These are phyloP conservation scores for Orthosia gothica DNA, from an alignment of 2,888 invertebrate species.

Conservation along the genomic window DNA sequence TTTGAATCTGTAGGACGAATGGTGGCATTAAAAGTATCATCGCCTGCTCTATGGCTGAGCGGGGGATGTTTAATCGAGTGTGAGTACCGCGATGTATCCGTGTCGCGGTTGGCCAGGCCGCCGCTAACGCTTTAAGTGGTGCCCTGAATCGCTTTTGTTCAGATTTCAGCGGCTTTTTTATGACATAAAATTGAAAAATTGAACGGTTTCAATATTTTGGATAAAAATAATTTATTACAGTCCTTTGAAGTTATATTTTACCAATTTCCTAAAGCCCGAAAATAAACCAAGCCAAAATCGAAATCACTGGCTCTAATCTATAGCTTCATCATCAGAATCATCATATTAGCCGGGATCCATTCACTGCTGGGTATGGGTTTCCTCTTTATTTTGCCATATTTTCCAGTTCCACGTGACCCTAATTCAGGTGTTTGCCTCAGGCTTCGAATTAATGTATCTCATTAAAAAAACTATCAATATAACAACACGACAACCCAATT, in stretches of 20 bases:
- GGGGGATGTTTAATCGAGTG: constrained; percentile 59
- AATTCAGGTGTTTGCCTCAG: no score
- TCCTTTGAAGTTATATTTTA: neutral
- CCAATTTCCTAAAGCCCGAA: no score
- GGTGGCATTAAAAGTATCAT: constrained; percentile 52
- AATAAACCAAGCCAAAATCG: neutral
- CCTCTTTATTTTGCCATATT: no score
- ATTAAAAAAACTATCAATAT: no score
- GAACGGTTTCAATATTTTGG: constrained; percentile 12
- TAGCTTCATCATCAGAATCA: neutral
- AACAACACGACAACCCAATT: constrained; percentile 21
- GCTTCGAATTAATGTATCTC: no score
- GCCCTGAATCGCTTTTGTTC: constrained; percentile 47
- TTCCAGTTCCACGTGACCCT: no score
- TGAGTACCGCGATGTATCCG: constrained; percentile 46
- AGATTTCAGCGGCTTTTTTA: constrained; percentile 21
- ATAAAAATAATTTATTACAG: neutral
- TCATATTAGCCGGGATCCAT: no score
- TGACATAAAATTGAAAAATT: constrained; percentile 7
- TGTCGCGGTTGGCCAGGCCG: constrained; percentile 44
- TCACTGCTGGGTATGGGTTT: no score
- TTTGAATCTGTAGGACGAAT: constrained; percentile 42
- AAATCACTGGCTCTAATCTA: neutral
- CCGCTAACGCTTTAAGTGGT: constrained; percentile 56
- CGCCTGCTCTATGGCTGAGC: constrained; percentile 40